These are phyloP conservation scores for Heterodera filipjevi DNA, from an alignment of 2,888 invertebrate species.

Conservation along the genomic window DNA sequence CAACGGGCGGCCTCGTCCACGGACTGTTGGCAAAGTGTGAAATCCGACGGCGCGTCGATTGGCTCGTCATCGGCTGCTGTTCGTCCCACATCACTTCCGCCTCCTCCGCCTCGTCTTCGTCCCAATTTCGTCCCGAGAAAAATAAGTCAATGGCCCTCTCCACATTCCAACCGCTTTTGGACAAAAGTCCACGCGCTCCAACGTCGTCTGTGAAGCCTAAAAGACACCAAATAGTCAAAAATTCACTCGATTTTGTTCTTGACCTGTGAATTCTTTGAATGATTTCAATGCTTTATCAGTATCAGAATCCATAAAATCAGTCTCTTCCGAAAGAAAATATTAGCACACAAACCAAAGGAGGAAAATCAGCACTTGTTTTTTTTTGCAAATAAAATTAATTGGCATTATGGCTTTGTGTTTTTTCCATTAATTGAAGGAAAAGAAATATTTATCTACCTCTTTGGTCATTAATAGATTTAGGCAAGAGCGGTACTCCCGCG, in stretches of 20 bases:
- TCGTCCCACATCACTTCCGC: slow-evolving; percentile 13
- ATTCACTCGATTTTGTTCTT: not conserved
- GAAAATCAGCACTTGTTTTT: too few relatives aligned
- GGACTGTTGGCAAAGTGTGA: slow-evolving; percentile 16
- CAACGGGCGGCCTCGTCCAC: not conserved
- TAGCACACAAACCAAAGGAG: too few relatives aligned
- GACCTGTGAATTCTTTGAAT: slow-evolving; percentile 27
- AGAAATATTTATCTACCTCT: too few relatives aligned
- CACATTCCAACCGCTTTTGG: slow-evolving; percentile 23
- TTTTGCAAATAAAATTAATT: too few relatives aligned
- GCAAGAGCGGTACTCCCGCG: too few relatives aligned
- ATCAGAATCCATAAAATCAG: not conserved
- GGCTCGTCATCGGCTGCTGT: slow-evolving; percentile 2
- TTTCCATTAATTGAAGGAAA: too few relatives aligned
- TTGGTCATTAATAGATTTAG: too few relatives aligned
- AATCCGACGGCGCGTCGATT: not conserved
- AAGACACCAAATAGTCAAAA: not conserved
- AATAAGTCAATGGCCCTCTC: slow-evolving; percentile 29
- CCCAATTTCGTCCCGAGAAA: slow-evolving; percentile 23
- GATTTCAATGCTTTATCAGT: slow-evolving; percentile 13
- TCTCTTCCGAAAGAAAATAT: too few relatives aligned
- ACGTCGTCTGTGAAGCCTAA: slow-evolving; percentile 28
- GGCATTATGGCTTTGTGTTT: too few relatives aligned
- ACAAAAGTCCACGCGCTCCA: slow-evolving; percentile 20
- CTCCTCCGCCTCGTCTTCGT: not conserved